Evolutionary conservation across 1,140 invertebrate genomes (phyloP).

Genomic region (Leptinotarsa texana): DNA sequence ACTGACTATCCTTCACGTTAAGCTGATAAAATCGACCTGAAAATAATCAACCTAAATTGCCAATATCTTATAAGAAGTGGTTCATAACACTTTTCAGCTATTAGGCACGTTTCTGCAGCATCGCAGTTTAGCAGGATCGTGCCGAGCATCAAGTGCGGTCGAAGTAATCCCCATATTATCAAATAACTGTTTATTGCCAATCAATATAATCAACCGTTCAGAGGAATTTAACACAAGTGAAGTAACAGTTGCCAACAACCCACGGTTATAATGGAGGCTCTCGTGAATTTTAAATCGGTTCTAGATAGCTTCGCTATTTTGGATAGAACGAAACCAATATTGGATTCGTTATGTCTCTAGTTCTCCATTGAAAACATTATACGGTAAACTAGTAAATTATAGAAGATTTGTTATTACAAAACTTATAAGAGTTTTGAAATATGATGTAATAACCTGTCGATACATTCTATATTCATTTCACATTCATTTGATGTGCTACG

Average conservation of each 20-base stretch:
- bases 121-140: background rate
- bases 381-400: too few relatives aligned
- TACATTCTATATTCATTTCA: too few relatives aligned
- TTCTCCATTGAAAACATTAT: too few relatives aligned
- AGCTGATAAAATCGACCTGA: background rate
- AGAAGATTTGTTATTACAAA: too few relatives aligned
- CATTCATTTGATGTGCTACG: too few relatives aligned
- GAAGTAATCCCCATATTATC: slow-evolving; percentile 6
- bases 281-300: background rate
- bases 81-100: slow-evolving; percentile 8
- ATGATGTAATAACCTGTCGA: too few relatives aligned
- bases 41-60: slow-evolving; percentile 1
- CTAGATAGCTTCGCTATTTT: background rate
- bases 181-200: slow-evolving; percentile 6
- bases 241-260: background rate
- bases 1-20: too few relatives aligned
- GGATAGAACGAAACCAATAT: too few relatives aligned
- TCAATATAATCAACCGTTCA: background rate
- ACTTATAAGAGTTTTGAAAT: too few relatives aligned
- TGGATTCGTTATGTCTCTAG: too few relatives aligned
- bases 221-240: background rate
- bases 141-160: background rate
- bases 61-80: slow-evolving; percentile 1
- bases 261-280: background rate
- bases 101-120: slow-evolving; percentile 2